These are phyloP conservation scores for Pachyseris speciosa DNA, from an alignment of 64 coral and sea anemone species.

Conservation along the genomic window DNA sequence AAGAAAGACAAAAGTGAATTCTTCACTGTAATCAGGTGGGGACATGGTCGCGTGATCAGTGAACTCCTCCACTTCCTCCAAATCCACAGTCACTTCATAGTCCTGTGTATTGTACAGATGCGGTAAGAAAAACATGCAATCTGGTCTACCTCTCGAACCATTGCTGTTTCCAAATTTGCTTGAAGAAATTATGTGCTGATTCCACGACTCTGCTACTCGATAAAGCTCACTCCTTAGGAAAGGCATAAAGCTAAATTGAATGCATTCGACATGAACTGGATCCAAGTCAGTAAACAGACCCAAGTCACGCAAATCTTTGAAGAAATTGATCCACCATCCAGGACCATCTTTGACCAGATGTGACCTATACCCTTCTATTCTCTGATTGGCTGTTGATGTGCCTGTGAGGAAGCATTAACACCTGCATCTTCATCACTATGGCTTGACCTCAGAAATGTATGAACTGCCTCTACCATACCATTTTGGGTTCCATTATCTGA, in stretches of 20 bases:
- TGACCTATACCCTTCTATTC: no score
- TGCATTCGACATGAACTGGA: constrained; percentile 27
- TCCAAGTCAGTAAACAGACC: constrained; percentile 5
- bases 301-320: constrained; percentile 34
- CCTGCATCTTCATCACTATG: background rate
- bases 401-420: background rate
- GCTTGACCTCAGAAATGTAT: background rate
- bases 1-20: no score
- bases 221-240: constrained; percentile 36
- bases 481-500: constrained; percentile 9
- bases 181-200: constrained; percentile 33
- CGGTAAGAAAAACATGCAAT: constrained; percentile 65
- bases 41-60: no score
- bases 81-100: constrained; percentile 29
- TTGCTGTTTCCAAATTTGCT: constrained; percentile 46
- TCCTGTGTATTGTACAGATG: constrained; percentile 26
- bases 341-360: no score
- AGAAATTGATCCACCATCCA: constrained; percentile 52
- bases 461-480: background rate
- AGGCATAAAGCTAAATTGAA: constrained; percentile 58
- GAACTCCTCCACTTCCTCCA: constrained; percentile 15
- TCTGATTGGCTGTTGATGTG: no score
- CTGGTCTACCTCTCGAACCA: constrained; percentile 39
- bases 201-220: constrained; percentile 32
- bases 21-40: constrained; percentile 1